Base-by-base conservation (phyloP, 2,797 vertebrate species). In the Pampus argenteus region DNA sequence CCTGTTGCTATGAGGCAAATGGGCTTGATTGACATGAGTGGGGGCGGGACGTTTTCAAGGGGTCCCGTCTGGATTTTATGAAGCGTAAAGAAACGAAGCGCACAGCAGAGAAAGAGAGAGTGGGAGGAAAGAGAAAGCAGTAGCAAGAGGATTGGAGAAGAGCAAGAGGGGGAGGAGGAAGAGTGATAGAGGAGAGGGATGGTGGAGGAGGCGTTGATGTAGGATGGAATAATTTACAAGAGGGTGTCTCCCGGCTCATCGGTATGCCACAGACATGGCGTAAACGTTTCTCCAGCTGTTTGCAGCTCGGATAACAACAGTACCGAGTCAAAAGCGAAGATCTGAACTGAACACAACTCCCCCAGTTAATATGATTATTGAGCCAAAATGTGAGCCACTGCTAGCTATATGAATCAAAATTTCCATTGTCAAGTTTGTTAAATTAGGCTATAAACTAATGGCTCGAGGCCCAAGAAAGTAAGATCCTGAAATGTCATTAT, bases 61-160 rank as follows among this genome's bases (percentile, higher is more conserved):
- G 86, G 90, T 92, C 89, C 92, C 93, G 90, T 93, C 92, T 92
- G 92, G 92, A 87, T 91, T 91, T 91, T 90, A 88, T 93, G 90
- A 92, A 91, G 92, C 89, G 85, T 91, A 91, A 92, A 91, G 81
- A 86, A 88, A 83, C 20, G 49, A 85, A 82, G 77, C 79, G 17
- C 74, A 74, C 70, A 82, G 83, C 76, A 82, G 71, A 82, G 86
- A 29, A 48, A 83, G 87, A 90, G 90, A 83, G 87, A 90, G 90
- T 85, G 88, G 82, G 91, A 90, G 91, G 90, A 89, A 90, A 91
- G 76, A 78, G 82, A 90, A 83, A 88, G 70, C 73, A 63, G 86
- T 66, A 81, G 73, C 74, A 78, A 82, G 82, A 81, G 86, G 65
- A 79, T 77, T 31, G 18, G 58, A 71, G 67, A 79, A 71, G 76